phyloP scores from a whole-genome alignment of 2,113 vertebrate genomes.

The Rhineura floridana region DNA sequence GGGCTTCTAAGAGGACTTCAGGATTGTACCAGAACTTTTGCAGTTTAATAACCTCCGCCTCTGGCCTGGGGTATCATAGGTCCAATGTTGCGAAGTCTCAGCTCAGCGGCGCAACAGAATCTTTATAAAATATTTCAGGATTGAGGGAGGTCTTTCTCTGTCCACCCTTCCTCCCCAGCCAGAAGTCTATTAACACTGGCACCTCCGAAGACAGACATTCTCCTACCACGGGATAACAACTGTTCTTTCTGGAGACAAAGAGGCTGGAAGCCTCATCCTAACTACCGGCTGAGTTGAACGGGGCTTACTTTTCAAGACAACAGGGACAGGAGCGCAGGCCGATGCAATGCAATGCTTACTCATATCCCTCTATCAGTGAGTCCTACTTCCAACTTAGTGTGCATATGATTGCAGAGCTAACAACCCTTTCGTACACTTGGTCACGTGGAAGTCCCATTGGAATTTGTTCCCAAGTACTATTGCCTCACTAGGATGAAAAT shows the following conservation, averaged over 20 bases:
- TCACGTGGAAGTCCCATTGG: not conserved
- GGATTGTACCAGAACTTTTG: not conserved
- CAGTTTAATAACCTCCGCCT: conserved; percentile 20
- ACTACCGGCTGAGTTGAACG: not conserved
- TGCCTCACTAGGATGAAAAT: not conserved
- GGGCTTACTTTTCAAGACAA: not conserved
- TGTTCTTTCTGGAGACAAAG: not conserved
- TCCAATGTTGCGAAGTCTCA: too few relatives aligned
- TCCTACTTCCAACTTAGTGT: not conserved
- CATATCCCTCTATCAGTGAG: not conserved
- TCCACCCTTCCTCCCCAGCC: not conserved
- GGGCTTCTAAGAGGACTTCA: conserved; percentile 48
- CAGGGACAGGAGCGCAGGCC: not conserved
- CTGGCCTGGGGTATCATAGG: not conserved
- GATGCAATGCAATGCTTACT: not conserved
- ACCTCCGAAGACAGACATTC: not conserved
- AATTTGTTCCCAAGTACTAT: too few relatives aligned
- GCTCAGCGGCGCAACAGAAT: not conserved
- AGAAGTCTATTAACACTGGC: not conserved
- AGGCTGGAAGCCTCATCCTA: not conserved
- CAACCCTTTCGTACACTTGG: not conserved
- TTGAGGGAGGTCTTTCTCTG: not conserved
- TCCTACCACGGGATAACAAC: not conserved
- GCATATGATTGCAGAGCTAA: not conserved
- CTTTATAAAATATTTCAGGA: not conserved